Base-by-base conservation (phyloP, 2,797 vertebrate species). In the Arrhamphus sclerolepis region DNA sequence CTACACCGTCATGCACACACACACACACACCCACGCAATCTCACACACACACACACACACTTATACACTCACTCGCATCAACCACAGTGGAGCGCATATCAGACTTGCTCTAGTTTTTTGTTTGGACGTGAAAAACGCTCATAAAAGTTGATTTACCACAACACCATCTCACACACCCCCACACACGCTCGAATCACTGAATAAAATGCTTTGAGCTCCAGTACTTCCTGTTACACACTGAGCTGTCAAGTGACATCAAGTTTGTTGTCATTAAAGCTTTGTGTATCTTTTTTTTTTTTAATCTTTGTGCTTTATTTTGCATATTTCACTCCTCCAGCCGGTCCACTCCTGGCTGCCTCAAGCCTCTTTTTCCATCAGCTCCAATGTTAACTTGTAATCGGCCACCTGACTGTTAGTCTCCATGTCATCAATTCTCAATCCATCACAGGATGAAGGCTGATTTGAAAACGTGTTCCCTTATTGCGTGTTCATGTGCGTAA, bases 21-120 rank as follows among this genome's bases (percentile, higher is more conserved):
- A 69, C 64, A 31, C 65, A 42, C 62, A 6, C n/a, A 11, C 48
- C 3, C 28, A 2, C 28, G 1, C 10, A 34, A 9, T 1, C 29
- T 50, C 60, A 58, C 62, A 61, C 42, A 29, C 39, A 24, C 50
- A 47, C 34, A 62, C 22, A 38, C 62, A 41, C 51, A 59, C 53
- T 28, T 40, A 24, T 31, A 41, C 46, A 3, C 66, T 42, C 41
- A 48, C 69, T 65, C 70, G 57, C 24, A 19, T 21, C 19, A 8
- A 78, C 73, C 74, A 80, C 74, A 82, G 26, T 52, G 53, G 66
- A 70, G 49, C 20, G 53, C 62, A 72, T 67, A 67, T 78, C 75
- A 40, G 66, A 56, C 72, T 72, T 87, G 86, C 80, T 86, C 84
- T 77, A 84, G 55, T 85, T 87, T 75, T n/a, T 68, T 62, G 56